Conservation (phyloP, 2,888 invertebrate genomes). For the Ormyrus pomaceus region DNA sequence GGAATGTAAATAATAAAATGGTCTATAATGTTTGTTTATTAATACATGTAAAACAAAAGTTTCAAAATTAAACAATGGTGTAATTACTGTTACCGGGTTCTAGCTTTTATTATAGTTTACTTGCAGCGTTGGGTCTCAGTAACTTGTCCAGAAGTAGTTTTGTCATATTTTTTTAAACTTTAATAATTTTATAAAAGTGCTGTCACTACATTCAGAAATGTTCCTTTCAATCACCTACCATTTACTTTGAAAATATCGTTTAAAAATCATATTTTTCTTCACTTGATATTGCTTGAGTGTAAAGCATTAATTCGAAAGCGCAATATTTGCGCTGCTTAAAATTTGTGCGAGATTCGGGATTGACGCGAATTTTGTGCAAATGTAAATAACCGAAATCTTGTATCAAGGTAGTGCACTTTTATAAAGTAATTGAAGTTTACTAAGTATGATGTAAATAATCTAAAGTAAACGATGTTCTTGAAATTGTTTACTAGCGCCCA, state of each 20-base stretch:
- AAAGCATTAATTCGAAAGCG: neutral
- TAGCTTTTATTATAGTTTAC: constrained; percentile 61
- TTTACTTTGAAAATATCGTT: neutral
- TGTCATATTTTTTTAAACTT: constrained; percentile 40
- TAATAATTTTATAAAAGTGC: constrained; percentile 47
- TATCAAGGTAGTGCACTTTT: constrained; percentile 22
- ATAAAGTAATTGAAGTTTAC: constrained; percentile 42
- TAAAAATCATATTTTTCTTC: neutral
- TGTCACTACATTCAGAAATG: neutral
- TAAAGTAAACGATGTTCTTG: neutral
- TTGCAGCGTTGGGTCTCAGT: constrained; percentile 51
- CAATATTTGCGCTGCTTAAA: neutral
- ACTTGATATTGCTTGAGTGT: neutral
- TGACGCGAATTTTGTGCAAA: constrained; percentile 17
- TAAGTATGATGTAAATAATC: constrained; percentile 20
- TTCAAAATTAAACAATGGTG: constrained; percentile 72
- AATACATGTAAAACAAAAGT: constrained; percentile 71
- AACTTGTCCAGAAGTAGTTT: constrained; percentile 33
- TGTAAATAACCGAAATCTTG: neutral
- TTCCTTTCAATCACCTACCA: neutral
- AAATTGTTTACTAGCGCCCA: constrained; percentile 45
- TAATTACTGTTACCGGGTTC: constrained; percentile 67
- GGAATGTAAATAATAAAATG: constrained; percentile 55
- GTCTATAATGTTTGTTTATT: constrained; percentile 72
- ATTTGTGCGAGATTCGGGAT: constrained; percentile 13